phyloP scores from a whole-genome alignment of 2,797 vertebrate genomes.

The Sebastes miniatus region DNA sequence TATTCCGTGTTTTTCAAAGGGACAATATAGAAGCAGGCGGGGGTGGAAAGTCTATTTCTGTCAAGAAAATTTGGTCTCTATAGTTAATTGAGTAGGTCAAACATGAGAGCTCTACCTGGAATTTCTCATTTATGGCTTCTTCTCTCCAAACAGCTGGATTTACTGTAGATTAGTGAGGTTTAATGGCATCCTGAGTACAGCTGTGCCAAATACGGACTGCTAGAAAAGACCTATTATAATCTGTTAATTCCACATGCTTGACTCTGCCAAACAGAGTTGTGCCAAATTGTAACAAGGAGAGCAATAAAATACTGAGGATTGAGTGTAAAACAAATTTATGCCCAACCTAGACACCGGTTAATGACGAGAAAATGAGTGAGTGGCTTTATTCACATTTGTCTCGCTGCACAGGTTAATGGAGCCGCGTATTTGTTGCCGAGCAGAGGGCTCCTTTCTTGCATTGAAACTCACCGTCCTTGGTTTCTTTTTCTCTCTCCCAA shows the following conservation, averaged over 20 bases:
- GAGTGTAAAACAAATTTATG: conserved; percentile 9
- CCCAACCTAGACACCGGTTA: neutral
- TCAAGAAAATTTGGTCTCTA: neutral
- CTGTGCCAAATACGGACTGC: conserved; percentile 14
- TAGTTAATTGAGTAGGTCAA: neutral
- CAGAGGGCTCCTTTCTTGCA: conserved; percentile 28
- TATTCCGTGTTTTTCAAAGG: neutral
- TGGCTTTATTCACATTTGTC: conserved; percentile 2
- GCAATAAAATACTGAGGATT: conserved; percentile 13
- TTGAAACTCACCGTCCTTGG: conserved; percentile 32
- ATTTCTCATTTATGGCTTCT: neutral
- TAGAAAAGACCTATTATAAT: conserved; percentile 35
- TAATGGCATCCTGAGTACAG: neutral
- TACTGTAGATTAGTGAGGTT: conserved; percentile 5
- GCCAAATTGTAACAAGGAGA: conserved; percentile 21
- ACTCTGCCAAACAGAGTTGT: conserved; percentile 27
- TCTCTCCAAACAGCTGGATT: conserved; percentile 19
- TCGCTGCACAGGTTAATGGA: conserved; percentile 25
- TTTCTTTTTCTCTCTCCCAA: conserved; percentile 12
- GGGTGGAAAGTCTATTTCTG: neutral
- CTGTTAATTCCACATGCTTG: conserved; percentile 38
- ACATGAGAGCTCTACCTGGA: neutral
- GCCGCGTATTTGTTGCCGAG: conserved; percentile 24
- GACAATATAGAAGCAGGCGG: neutral
- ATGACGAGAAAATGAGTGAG: neutral